phyloP scores from a whole-genome alignment of 2,797 vertebrate genomes.

The Toxotes lorentzi region DNA sequence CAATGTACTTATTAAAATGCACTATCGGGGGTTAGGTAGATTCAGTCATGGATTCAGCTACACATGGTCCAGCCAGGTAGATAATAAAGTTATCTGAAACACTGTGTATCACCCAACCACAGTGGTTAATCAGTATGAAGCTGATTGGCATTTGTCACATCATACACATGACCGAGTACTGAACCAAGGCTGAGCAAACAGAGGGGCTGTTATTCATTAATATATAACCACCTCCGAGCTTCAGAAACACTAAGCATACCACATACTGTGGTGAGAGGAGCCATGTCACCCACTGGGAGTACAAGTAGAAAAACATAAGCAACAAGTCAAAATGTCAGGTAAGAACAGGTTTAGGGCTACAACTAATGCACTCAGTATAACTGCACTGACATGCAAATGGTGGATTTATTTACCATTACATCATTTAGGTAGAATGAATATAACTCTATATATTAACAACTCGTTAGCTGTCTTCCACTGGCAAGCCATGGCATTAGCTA shows the following conservation, averaged over 20 bases:
- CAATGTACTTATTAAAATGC: neutral
- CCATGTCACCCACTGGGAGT: slow-evolving; percentile 13
- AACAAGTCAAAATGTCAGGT: neutral
- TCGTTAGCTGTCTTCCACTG: no score
- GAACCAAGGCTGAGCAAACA: slow-evolving; percentile 43
- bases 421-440: no score
- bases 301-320: neutral
- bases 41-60: neutral
- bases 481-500: no score
- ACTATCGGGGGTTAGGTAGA: neutral
- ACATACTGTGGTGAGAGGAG: slow-evolving; percentile 1
- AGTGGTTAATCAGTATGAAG: neutral
- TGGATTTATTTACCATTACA: no score
- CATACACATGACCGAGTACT: slow-evolving; percentile 16
- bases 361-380: no score
- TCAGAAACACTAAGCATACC: neutral
- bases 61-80: neutral
- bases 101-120: neutral
- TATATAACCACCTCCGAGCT: slow-evolving; percentile 55
- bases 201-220: slow-evolving; percentile 54
- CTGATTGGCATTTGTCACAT: slow-evolving; percentile 1
- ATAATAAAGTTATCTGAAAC: neutral
- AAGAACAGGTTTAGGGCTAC: neutral
- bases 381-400: no score
- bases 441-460: no score